Conservation (phyloP, 2,888 invertebrate species). For the Eueremaeus valkanovi region DNA sequence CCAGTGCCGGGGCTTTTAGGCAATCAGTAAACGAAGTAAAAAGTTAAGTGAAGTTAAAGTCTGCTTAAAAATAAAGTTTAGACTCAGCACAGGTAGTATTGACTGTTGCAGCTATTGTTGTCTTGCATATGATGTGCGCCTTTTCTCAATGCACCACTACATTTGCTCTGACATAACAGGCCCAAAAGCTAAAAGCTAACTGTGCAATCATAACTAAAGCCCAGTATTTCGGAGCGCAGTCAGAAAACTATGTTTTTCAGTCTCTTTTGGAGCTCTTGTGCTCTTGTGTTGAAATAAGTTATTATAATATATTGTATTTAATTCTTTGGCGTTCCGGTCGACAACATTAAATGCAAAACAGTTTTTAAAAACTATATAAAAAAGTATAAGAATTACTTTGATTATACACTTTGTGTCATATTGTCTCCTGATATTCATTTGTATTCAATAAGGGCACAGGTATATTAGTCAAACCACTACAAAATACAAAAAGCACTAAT, state of each 20-base stretch:
- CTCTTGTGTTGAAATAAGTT: slow-evolving; percentile 16
- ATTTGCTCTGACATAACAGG: slow-evolving; percentile 3
- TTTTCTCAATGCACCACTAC: slow-evolving; percentile 1
- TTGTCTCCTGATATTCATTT: not conserved
- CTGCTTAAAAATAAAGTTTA: not conserved
- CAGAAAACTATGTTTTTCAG: too few relatives aligned
- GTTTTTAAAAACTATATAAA: not conserved
- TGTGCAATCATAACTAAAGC: not conserved
- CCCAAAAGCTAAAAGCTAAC: not conserved
- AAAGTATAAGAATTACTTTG: not conserved
- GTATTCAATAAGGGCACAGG: not conserved
- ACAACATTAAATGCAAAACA: slow-evolving; percentile 17
- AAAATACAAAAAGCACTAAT: not conserved
- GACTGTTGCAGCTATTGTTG: not conserved
- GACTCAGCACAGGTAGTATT: not conserved
- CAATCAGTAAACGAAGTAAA: not conserved
- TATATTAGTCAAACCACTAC: not conserved
- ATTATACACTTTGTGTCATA: not conserved
- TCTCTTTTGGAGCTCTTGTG: not conserved
- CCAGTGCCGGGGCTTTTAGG: not conserved
- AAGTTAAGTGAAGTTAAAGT: not conserved
- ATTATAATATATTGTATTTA: not conserved
- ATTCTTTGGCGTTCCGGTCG: slow-evolving; percentile 20
- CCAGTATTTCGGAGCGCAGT: not conserved
- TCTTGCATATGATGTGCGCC: too few relatives aligned